Base-by-base conservation (phyloP, 1,140 invertebrate species). In the Ceratosolen solmsi region DNA sequence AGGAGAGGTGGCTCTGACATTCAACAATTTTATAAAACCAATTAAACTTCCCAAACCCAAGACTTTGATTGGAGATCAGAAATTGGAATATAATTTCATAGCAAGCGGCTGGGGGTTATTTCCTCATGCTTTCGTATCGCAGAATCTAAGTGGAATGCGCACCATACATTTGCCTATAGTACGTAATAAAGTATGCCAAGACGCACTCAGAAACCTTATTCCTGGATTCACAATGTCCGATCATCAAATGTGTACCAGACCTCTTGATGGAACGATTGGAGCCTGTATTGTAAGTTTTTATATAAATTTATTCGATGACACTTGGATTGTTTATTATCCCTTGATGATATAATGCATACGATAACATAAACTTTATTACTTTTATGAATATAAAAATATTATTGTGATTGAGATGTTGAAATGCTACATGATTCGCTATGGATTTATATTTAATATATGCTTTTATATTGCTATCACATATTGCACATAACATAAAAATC, bases 201-300 rank as follows among this genome's bases (percentile, higher is more conserved):
- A 71, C 0, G 75, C 83, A 33, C 89, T 11, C 25, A 84, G 0
- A 56, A 73, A 5, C 41, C 41, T 0, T 5, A 85, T 0, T 41
- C 88, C 49, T 63, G 77, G 2, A 85, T 87, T 0, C 70, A 93
- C 5, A 86, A 85, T n/a, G n/a, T n/a, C n/a, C 11, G 27, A 79
- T 8, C 87, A 89, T n/a, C 93, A 95, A 80, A 87, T 95, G n/a
- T 95, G 94, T 88, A 93, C 94, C 11, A 93, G 93, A 41, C 94
- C 94, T 2, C 84, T 93, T 4, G 87, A 90, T 51, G 92, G 93
- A 22, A 92, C 92, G 54, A 88, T 90, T 36, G 92, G 93, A 36
- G 93, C 94, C 20, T 95, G 94, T 88, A 93, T 89, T 79, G 89
- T 90, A 82, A 89, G 87, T 33, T 33, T 9, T 7, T n/a, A n/a